phyloP scores from a whole-genome alignment of 2,797 vertebrate genomes.

The Amphiprion clarkii region DNA sequence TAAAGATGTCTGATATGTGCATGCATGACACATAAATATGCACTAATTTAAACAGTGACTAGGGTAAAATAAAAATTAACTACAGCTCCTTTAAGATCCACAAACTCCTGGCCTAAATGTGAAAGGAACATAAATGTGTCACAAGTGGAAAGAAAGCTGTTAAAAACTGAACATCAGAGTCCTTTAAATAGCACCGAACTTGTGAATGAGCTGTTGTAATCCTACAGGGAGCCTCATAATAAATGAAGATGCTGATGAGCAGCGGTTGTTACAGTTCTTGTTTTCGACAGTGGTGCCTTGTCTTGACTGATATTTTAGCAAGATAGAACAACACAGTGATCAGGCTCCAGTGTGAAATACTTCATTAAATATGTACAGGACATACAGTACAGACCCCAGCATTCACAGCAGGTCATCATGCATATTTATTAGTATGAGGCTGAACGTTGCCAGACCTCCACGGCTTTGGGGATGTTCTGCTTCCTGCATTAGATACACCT shows the following conservation, averaged over 20 bases:
- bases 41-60: background rate
- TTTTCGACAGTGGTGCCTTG: conserved; percentile 10
- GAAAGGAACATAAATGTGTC: conserved; percentile 38
- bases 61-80: too few relatives aligned
- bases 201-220: conserved; percentile 32
- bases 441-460: conserved; percentile 16
- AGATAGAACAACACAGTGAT: background rate
- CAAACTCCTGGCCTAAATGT: conserved; percentile 33
- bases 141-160: conserved; percentile 27
- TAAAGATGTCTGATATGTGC: too few relatives aligned
- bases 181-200: conserved; percentile 25
- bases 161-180: conserved; percentile 18
- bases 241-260: conserved; percentile 19
- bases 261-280: background rate
- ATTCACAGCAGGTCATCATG: conserved; percentile 13
- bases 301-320: conserved; percentile 10
- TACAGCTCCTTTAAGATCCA: background rate
- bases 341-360: background rate
- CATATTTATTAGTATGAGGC: conserved; percentile 35
- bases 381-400: background rate
- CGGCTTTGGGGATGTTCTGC: conserved; percentile 10
- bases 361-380: conserved; percentile 22
- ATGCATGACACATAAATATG: too few relatives aligned
- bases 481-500: conserved; percentile 31
- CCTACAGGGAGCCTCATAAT: conserved; percentile 27